Evolutionary conservation across 2,113 vertebrate species (phyloP).

Genomic region (Myotis yumanensis): DNA sequence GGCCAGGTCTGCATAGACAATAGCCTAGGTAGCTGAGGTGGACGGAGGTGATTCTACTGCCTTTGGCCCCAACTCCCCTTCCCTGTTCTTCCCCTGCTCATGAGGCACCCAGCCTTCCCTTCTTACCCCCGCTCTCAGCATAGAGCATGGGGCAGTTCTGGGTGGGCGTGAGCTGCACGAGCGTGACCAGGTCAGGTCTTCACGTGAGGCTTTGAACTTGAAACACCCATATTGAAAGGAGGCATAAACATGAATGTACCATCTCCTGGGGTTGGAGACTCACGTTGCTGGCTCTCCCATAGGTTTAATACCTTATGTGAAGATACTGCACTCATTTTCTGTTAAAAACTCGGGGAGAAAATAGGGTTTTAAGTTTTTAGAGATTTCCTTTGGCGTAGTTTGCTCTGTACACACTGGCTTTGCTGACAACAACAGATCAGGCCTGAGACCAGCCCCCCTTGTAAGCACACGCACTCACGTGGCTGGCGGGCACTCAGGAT

Average conservation of each 20-base stretch:
- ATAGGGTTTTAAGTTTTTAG: background rate
- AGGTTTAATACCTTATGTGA: no score
- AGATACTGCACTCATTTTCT: background rate
- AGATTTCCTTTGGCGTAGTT: background rate
- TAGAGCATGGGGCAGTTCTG: background rate
- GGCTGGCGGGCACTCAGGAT: no score
- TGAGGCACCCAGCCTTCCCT: background rate
- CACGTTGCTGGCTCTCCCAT: background rate
- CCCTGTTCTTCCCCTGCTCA: background rate
- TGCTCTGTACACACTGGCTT: background rate
- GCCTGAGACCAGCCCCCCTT: background rate
- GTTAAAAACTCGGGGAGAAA: background rate
- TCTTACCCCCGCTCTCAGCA: no score
- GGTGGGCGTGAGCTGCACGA: rapidly evolving
- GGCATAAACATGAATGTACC: background rate
- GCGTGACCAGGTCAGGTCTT: background rate
- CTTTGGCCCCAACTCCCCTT: background rate
- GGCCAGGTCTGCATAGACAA: background rate
- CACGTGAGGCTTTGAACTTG: background rate
- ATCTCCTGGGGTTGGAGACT: background rate
- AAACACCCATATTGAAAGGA: background rate
- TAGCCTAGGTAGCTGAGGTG: background rate
- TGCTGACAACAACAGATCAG: background rate
- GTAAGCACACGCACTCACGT: rapidly evolving
- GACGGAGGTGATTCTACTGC: background rate